Evolutionary conservation across 2,888 invertebrate species (phyloP), one percentile per base, ranked within the genome.

Genomic region (Pyrrhia umbra): DNA sequence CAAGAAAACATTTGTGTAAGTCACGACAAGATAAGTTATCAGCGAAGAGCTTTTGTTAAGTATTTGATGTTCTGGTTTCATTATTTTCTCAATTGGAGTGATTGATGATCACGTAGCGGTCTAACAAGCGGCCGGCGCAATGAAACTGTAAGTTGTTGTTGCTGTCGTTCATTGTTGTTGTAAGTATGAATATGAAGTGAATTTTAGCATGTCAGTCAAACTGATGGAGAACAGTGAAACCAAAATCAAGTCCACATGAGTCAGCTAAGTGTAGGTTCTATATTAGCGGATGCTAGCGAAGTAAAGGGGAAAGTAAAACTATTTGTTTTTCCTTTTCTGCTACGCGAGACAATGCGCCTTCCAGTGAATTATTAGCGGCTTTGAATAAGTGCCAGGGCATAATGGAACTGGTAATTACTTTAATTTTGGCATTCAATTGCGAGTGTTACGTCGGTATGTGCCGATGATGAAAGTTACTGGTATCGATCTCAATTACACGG

Each of bases 241-340:
- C 92, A 91, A 94, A 93, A 93, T 89, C 83, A 87, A 87, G 88
- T 86, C 85, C 89, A 91, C 85, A 81, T 94, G 93, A 94, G 89
- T 93, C 93, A 92, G 87, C 89, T 87, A 88, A 88, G 89, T 90
- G 90, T 87, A 87, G 88, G 88, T 86, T 85, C 85, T 73, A 88
- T 88, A 93, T 94, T 93, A 93, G 92, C 93, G 89, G 88, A 88
- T 88, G 85, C 79, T 75, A 92, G 91, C 82, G 82, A 91, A 92
- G 87, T 90, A 90, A 90, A 93, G 93, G 93, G 92, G 94, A 94
- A 95, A 95, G 94, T 94, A 83, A 90, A 89, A 87, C 85, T 93
- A 89, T 94, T 93, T 94, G 91, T 92, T 93, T 93, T 92, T 91
- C 90, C 85, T 91, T 89, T 91, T 88, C 85, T 81, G 85, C 69